Conservation (phyloP, 2,888 invertebrate species). For the Clivina fossor region DNA sequence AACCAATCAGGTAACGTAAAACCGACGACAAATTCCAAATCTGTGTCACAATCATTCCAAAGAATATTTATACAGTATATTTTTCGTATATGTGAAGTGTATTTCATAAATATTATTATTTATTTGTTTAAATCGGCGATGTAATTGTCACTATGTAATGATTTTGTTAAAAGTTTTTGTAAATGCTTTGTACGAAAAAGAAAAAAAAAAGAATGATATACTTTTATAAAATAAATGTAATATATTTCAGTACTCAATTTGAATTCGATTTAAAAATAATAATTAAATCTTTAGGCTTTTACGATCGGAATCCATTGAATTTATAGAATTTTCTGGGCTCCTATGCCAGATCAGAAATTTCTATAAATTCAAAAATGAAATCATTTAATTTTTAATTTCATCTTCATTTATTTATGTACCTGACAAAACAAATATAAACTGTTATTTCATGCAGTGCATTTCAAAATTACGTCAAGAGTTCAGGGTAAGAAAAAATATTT, state of each 20-base stretch:
- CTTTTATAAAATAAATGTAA: conserved; percentile 25
- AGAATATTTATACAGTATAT: background rate
- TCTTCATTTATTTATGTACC: too few species aligned
- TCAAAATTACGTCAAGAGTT: too few species aligned
- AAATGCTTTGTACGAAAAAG: conserved; percentile 27
- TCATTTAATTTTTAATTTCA: too few species aligned
- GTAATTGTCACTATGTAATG: conserved; percentile 4
- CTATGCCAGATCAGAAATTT: too few species aligned
- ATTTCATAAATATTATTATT: too few species aligned
- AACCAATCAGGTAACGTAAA: conserved; percentile 47
- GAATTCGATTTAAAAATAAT: background rate
- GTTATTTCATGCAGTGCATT: too few species aligned
- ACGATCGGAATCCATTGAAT: too few species aligned
- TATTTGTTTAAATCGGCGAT: background rate
- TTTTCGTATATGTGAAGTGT: conserved; percentile 1
- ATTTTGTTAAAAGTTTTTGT: conserved; percentile 24
- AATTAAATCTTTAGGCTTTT: too few species aligned
- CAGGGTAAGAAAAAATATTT: too few species aligned
- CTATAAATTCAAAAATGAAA: too few species aligned
- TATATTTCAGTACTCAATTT: background rate
- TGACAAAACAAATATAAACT: too few species aligned
- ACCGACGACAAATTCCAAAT: background rate
- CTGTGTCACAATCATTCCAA: conserved; percentile 9
- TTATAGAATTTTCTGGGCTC: too few species aligned
- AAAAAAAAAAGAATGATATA: conserved; percentile 13